phyloP scores from a whole-genome alignment of 2,113 vertebrate genomes.

The Ictalurus punctatus region DNA sequence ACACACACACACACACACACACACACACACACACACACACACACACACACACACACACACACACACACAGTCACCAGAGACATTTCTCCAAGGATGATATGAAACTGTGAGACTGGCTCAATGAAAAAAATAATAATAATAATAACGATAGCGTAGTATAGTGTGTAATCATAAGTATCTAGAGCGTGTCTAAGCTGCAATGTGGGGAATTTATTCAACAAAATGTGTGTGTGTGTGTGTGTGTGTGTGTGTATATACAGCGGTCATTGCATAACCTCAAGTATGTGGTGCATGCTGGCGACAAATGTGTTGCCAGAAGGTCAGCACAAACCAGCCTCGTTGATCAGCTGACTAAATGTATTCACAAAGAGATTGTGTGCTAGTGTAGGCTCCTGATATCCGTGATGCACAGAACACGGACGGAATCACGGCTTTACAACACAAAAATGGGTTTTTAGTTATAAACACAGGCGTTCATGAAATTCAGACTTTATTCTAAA shows the following conservation, averaged over 20 bases:
- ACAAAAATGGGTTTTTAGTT: background rate
- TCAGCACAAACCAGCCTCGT: slow-evolving; percentile 18
- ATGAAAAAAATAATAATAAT: background rate
- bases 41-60: background rate
- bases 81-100: background rate
- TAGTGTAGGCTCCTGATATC: background rate
- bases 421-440: background rate
- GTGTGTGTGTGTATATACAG: background rate
- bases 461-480: background rate
- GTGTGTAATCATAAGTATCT: background rate
- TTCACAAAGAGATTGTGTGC: background rate
- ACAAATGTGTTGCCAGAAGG: slow-evolving; percentile 23
- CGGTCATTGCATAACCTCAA: slow-evolving; percentile 10
- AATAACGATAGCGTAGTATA: background rate
- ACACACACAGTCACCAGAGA: background rate
- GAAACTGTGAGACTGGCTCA: background rate
- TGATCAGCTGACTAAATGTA: slow-evolving; percentile 15
- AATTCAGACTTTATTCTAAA: background rate
- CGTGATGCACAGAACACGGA: background rate
- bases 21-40: no score
- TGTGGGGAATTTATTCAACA: background rate
- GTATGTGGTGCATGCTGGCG: background rate
- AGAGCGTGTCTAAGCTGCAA: background rate
- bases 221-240: background rate
- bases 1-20: background rate